Evolutionary conservation across 1,140 invertebrate species (phyloP), one percentile per base, ranked within the genome.

Genomic region (Drosophila sproati): DNA sequence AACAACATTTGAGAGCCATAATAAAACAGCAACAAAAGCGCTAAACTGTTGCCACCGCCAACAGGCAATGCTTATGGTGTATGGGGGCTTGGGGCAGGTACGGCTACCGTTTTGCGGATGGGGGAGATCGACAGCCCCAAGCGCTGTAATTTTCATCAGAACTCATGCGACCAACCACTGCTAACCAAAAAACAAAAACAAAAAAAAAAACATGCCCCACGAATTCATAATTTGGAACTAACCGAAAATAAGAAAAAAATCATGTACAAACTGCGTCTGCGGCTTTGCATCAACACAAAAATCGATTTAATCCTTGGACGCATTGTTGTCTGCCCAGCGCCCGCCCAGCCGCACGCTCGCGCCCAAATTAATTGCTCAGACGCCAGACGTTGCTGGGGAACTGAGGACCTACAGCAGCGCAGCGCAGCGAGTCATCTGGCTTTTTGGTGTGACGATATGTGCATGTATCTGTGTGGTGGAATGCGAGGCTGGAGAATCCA

Each of bases 401-500:
- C 57, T 72, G 79, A 63, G 48, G 86, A 91, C 87, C 86, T 91
- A 90, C 86, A 90, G 86, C 86, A 80, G 86, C 79, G 87, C 86
- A 80, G 82, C 82, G 82, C 70, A 73, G 45, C 80, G 67, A 63
- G 66, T 45, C 70, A 63, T 59, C 52, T 41, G 50, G 47, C 61
- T 51, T 20, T 20, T 20, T 20, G 20, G 20, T 20, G 20, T 20
- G 20, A 20, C 20, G 20, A 20, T 20, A 20, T 20, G 20, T 20
- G 20, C 20, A 20, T 20, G 20, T 20, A 20, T 20, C 57, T 43
- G 41, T 54, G 57, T 67, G 47, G 32, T 66, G 43, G 81, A 69
- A 85, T 86, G 82, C 57, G 51, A 45, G 63, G 7, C 41, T 35
- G 57, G 47, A 55, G 77, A 90, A 90, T 90, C 86, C 86, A 91